A percentile compares a stretch with the other conserved stretches of the same genome.
Conservation (phyloP, 1,140 invertebrate genomes). For the Trachymyrmex septentrionalis region DNA sequence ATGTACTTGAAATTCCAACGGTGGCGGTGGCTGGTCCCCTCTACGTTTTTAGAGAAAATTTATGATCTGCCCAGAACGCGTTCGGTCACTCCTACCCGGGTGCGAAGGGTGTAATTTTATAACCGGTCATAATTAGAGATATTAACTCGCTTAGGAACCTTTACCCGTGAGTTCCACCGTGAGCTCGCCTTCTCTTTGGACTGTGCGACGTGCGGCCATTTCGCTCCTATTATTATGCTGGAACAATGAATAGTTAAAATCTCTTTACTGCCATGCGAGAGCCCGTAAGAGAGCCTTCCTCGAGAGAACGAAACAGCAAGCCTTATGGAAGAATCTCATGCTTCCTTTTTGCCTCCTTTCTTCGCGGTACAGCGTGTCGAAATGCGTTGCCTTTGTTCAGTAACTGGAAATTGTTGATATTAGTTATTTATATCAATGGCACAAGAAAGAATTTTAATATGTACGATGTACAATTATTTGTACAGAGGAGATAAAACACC, state of each 20-base stretch:
- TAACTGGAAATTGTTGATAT: background rate
- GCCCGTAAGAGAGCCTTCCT: background rate
- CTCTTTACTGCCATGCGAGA: slow-evolving; percentile 52
- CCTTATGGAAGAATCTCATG: background rate
- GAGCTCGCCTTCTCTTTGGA: background rate
- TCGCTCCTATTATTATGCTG: slow-evolving; percentile 60
- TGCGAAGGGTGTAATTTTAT: slow-evolving; percentile 70
- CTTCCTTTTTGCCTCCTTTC: slow-evolving; percentile 15
- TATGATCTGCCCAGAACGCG: slow-evolving; percentile 64
- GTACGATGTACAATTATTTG: background rate
- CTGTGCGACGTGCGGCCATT: slow-evolving; percentile 48
- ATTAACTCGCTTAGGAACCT: slow-evolving; percentile 66
- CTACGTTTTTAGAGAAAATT: slow-evolving; percentile 54
- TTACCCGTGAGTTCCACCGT: slow-evolving; percentile 35
- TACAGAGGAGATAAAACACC: background rate
- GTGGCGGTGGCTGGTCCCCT: background rate
- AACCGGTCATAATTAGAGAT: slow-evolving; percentile 67
- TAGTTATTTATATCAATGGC: background rate
- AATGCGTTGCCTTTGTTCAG: slow-evolving; percentile 4
- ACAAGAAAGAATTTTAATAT: background rate
- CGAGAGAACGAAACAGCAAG: background rate
- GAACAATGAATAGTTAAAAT: slow-evolving; percentile 69
- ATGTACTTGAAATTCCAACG: slow-evolving; percentile 36
- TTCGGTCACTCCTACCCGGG: slow-evolving; percentile 64
- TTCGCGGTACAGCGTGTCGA: slow-evolving; percentile 23